A percentile compares a stretch with the other conserved stretches of the same genome.
These are phyloP conservation scores for Equus przewalskii DNA, from an alignment of 2,113 vertebrate genomes.

Conservation along the genomic window DNA sequence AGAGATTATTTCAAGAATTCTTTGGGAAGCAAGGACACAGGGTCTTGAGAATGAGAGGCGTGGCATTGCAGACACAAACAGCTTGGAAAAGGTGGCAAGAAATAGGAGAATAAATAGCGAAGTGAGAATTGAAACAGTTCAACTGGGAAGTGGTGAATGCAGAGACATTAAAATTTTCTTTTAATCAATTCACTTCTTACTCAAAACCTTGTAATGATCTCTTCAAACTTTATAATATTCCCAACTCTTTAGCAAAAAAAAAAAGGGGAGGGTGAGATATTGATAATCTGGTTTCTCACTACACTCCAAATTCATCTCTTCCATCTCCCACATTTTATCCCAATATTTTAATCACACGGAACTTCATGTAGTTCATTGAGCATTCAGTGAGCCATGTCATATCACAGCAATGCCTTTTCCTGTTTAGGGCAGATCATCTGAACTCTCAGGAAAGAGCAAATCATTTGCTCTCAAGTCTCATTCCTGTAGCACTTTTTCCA, in stretches of 20 bases:
- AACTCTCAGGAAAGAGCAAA: neutral
- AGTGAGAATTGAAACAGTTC: neutral
- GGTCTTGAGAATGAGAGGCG: neutral
- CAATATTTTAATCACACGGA: neutral
- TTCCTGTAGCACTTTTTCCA: neutral
- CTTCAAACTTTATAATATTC: neutral
- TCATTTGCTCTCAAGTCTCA: neutral
- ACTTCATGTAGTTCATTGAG: neutral
- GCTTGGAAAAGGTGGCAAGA: neutral
- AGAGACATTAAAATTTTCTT: neutral
- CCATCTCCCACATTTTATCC: neutral
- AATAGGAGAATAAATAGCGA: neutral
- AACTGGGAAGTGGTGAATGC: neutral
- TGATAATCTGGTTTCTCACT: neutral
- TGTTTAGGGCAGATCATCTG: neutral
- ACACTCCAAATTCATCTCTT: neutral
- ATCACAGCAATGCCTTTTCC: neutral
- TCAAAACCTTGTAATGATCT: neutral
- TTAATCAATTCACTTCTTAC: neutral
- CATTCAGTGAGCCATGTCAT: neutral
- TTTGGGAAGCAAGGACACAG: neutral
- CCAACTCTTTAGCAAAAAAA: neutral
- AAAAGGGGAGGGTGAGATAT: no score
- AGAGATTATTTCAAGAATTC: neutral
- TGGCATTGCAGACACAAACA: neutral